Evolutionary conservation across 2,113 vertebrate species (phyloP).

Genomic region (Glaucidium brasilianum): DNA sequence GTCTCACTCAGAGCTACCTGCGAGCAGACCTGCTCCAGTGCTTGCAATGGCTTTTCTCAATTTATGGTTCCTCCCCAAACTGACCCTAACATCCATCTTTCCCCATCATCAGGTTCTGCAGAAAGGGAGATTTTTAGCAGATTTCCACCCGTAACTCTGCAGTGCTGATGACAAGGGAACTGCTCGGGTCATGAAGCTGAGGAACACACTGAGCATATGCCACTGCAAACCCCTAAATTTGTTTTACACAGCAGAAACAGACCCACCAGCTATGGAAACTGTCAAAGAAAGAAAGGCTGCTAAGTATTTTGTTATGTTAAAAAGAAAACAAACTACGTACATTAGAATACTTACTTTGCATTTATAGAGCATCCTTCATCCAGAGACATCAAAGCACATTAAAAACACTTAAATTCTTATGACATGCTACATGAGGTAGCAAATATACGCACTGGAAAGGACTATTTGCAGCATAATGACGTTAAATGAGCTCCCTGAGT

Average conservation of each 20-base stretch:
- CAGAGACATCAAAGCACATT: slow-evolving; percentile 20
- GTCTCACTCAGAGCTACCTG: not conserved
- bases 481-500: not conserved
- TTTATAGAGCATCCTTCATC: slow-evolving; percentile 57
- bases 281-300: not conserved
- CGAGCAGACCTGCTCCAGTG: not conserved
- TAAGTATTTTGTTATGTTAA: slow-evolving; percentile 9
- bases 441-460: not conserved
- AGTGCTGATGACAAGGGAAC: not conserved
- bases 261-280: slow-evolving; percentile 36
- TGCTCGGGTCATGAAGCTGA: not conserved
- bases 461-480: accelerated
- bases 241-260: slow-evolving; percentile 1
- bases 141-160: not conserved
- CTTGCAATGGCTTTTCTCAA: not conserved
- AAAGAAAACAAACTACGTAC: not conserved
- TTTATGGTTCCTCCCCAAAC: not conserved
- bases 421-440: not conserved
- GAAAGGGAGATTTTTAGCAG: not conserved
- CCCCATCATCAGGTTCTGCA: not conserved
- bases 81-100: not conserved
- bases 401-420: not conserved
- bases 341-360: slow-evolving; percentile 59
- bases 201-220: not conserved
- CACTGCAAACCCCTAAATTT: not conserved